These are phyloP conservation scores for Diarsia mendica DNA, from an alignment of 2,888 invertebrate genomes.

Conservation along the genomic window DNA sequence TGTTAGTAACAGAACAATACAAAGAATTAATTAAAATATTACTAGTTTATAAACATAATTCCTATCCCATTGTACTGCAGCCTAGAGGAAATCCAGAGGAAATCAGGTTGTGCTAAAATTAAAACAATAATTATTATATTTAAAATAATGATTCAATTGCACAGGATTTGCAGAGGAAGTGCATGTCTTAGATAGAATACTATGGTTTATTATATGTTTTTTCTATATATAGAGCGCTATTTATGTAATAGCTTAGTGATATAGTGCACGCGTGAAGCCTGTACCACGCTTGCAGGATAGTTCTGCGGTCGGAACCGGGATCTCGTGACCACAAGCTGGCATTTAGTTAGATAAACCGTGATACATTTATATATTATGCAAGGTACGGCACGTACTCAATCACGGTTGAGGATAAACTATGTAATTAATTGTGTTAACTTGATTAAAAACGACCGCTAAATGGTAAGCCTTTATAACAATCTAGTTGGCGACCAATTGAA, in stretches of 20 bases:
- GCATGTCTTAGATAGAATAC: conserved; percentile 24
- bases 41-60: conserved; percentile 3
- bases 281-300: conserved; percentile 3
- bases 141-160: conserved; percentile 19
- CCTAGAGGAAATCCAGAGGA: conserved; percentile 26
- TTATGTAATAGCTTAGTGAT: conserved; percentile 10
- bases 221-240: conserved; percentile 26
- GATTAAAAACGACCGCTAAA: conserved; percentile 14
- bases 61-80: background rate
- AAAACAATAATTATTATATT: conserved; percentile 22
- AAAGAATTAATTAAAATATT: conserved; percentile 50
- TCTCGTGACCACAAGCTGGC: conserved; percentile 21
- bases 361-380: conserved; percentile 26
- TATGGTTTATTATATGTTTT: background rate
- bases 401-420: conserved; percentile 40
- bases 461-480: conserved; percentile 13
- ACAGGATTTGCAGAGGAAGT: conserved; percentile 25
- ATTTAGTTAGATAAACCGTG: conserved; percentile 32
- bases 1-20: conserved; percentile 12
- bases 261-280: background rate
- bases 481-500: background rate
- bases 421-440: conserved; percentile 16
- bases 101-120: conserved; percentile 21
- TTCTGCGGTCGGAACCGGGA: conserved; percentile 12
- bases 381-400: conserved; percentile 30